Evolutionary conservation across 1,140 invertebrate genomes (phyloP).

Genomic region (Penaeus vannamei): DNA sequence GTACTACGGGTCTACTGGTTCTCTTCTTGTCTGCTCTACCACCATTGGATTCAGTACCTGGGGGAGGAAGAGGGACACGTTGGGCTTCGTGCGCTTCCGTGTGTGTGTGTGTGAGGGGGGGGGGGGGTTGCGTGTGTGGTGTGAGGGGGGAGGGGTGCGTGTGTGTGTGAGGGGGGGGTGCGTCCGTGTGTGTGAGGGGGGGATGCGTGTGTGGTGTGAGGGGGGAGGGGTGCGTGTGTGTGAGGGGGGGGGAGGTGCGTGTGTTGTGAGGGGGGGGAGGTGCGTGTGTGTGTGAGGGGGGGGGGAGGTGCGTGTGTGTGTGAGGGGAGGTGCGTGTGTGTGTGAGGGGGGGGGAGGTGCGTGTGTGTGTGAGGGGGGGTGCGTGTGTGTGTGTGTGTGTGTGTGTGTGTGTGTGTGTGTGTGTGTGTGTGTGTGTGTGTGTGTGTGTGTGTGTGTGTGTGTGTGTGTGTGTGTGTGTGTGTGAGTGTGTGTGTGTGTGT

Average conservation of each 20-base stretch:
- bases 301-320: background rate
- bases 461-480: slow-evolving; percentile 14
- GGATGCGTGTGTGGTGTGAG: background rate
- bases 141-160: background rate
- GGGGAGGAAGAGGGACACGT: background rate
- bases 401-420: background rate
- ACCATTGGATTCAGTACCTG: background rate
- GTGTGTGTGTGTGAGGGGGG: background rate
- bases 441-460: background rate
- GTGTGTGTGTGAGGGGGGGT: no score
- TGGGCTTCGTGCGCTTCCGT: background rate
- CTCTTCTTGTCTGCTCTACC: background rate
- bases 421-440: background rate
- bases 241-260: no score
- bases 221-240: no score
- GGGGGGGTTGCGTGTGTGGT: background rate
- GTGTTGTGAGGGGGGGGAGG: no score
- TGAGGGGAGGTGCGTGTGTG: background rate
- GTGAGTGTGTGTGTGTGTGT: background rate
- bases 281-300: background rate
- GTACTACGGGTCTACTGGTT: background rate
- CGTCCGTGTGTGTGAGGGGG: background rate
- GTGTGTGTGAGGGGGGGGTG: background rate
- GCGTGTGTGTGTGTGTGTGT: background rate
- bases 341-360: no score